phyloP scores from a whole-genome alignment of 2,113 vertebrate species.

The Passer montanus region DNA sequence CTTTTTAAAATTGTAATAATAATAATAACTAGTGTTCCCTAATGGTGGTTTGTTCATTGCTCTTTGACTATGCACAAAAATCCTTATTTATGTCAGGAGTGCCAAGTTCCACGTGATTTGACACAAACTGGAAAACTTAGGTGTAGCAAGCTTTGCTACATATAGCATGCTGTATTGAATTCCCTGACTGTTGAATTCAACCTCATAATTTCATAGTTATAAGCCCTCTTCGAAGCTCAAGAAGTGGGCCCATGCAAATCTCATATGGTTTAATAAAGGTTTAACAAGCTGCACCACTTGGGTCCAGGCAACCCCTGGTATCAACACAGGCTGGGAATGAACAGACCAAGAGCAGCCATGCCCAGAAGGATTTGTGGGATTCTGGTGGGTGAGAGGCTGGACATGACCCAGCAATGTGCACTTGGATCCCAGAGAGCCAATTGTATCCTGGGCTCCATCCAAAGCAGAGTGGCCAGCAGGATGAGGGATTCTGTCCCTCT shows the following conservation, averaged over 20 bases:
- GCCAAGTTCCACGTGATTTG: not conserved
- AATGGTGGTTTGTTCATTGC: not conserved
- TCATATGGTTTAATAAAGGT: not conserved
- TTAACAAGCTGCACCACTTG: not conserved
- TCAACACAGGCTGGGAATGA: not conserved
- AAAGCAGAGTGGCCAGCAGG: fast-evolving
- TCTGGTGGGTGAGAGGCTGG: not conserved
- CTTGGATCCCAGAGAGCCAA: not conserved
- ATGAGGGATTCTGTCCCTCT: fast-evolving
- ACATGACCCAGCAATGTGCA: too few species aligned
- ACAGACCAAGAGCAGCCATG: not conserved
- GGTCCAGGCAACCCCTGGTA: not conserved
- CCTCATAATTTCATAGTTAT: not conserved
- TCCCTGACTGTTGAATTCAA: not conserved
- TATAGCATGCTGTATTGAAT: fast-evolving
- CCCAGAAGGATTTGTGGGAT: fast-evolving
- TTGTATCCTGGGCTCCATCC: not conserved
- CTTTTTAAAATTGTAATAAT: not conserved
- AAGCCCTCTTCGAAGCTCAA: not conserved
- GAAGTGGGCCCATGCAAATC: not conserved
- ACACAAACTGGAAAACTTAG: not conserved
- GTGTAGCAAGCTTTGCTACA: not conserved
- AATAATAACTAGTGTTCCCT: not conserved
- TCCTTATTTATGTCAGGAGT: not conserved
- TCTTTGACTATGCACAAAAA: not conserved